Conservation (phyloP, 2,888 invertebrate genomes). For the Corbicula japonica region DNA sequence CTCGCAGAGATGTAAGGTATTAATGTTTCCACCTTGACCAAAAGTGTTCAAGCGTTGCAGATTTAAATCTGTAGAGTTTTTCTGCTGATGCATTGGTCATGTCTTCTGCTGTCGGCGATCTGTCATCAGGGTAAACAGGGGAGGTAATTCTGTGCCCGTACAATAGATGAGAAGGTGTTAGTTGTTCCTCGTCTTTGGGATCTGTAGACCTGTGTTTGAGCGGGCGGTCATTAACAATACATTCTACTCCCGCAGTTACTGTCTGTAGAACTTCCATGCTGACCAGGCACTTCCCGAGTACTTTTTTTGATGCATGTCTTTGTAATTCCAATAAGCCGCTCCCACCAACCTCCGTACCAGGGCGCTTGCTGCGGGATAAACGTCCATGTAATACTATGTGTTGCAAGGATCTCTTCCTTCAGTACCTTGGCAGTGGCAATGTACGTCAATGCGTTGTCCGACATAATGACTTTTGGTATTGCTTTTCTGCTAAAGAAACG, state of each 20-base stretch:
- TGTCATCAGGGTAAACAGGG: conserved; percentile 29
- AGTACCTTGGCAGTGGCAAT: not conserved
- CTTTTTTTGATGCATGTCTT: conserved; percentile 14
- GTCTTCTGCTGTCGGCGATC: conserved; percentile 3
- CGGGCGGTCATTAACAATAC: conserved; percentile 51
- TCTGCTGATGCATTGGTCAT: not conserved
- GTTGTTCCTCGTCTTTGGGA: conserved; percentile 38
- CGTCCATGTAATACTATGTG: no score
- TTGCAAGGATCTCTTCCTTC: no score
- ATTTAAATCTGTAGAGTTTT: conserved; percentile 9
- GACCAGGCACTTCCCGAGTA: conserved; percentile 12
- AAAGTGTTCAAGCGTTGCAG: conserved; percentile 26
- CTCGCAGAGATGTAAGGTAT: conserved; percentile 34
- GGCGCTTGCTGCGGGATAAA: not conserved
- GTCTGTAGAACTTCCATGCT: conserved; percentile 37
- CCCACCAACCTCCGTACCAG: conserved; percentile 2
- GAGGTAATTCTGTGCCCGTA: conserved; percentile 26
- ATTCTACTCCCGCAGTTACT: no score
- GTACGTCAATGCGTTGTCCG: not conserved
- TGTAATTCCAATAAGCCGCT: not conserved
- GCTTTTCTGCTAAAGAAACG: not conserved
- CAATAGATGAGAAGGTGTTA: no score
- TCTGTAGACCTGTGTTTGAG: conserved; percentile 43
- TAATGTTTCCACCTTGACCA: conserved; percentile 42
- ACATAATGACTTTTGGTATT: no score